Percentiles rank a stretch among this genome's conserved stretches.
Conservation (phyloP, 1,140 invertebrate species). For the Drosophila kohkoa region DNA sequence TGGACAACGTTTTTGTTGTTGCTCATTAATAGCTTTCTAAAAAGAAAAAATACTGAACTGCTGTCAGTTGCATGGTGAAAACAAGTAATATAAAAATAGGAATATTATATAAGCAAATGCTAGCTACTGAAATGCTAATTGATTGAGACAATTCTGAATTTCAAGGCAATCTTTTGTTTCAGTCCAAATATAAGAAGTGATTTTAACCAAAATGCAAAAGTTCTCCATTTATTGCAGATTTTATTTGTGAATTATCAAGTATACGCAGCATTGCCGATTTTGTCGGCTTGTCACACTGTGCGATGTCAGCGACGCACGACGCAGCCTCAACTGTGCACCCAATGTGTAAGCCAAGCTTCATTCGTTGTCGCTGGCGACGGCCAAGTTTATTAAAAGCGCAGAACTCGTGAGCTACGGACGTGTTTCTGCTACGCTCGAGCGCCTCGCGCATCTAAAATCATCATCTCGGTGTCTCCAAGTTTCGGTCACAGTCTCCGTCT, state of each 20-base stretch:
- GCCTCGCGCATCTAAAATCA: conserved; percentile 58
- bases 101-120: too few relatives aligned
- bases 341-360: conserved; percentile 61
- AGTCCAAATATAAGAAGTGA: too few relatives aligned
- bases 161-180: too few relatives aligned
- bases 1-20: too few relatives aligned
- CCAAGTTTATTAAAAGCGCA: conserved; percentile 80
- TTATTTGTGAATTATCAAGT: too few relatives aligned
- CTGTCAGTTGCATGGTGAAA: too few relatives aligned
- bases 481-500: conserved; percentile 33
- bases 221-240: neutral
- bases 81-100: too few relatives aligned
- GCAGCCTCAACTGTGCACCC: conserved; percentile 13
- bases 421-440: conserved; percentile 72
- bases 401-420: conserved; percentile 79
- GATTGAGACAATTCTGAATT: too few relatives aligned
- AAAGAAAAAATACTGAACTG: too few relatives aligned
- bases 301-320: neutral
- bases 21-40: too few relatives aligned
- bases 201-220: too few relatives aligned
- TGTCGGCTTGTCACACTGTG: neutral
- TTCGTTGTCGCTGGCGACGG: conserved; percentile 50
- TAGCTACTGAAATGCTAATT: too few relatives aligned
- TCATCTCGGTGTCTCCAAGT: conserved; percentile 22
- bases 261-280: neutral